These are phyloP conservation scores for Cheiracanthium punctorium DNA, from an alignment of 2,888 invertebrate genomes.

Conservation along the genomic window DNA sequence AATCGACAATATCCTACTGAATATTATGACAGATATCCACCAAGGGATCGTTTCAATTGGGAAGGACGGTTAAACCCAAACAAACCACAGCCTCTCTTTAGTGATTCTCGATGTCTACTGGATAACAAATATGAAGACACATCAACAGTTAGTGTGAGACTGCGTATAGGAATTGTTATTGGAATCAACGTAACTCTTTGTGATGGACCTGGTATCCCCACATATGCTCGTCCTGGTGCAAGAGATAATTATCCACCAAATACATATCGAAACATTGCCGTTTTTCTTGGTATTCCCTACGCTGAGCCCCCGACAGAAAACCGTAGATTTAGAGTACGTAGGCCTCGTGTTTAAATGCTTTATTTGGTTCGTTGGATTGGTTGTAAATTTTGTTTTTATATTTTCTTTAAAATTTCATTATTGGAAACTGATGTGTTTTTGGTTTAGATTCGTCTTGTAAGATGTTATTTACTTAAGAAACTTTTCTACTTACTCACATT, in stretches of 20 bases:
- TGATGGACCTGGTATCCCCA: slow-evolving; percentile 71
- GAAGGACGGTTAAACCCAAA: not conserved
- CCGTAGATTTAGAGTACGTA: slow-evolving; percentile 77
- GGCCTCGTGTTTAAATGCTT: not conserved
- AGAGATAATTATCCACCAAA: slow-evolving; percentile 32
- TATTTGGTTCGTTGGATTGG: too few relatives aligned
- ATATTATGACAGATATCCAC: slow-evolving; percentile 39
- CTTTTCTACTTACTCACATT: too few relatives aligned
- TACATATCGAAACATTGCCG: slow-evolving; percentile 74
- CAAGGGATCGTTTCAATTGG: slow-evolving; percentile 20
- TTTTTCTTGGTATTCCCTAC: slow-evolving; percentile 95
- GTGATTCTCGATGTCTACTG: slow-evolving; percentile 50
- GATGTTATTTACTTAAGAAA: too few relatives aligned
- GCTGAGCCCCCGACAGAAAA: slow-evolving; percentile 90
- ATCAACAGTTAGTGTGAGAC: slow-evolving; percentile 30
- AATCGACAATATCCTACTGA: slow-evolving; percentile 33
- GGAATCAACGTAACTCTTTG: slow-evolving; percentile 70
- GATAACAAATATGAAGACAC: slow-evolving; percentile 22
- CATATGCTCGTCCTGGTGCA: slow-evolving; percentile 55
- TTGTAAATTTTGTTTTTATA: too few relatives aligned
- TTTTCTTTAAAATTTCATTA: too few relatives aligned
- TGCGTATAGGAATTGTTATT: slow-evolving; percentile 36
- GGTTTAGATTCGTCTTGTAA: too few relatives aligned
- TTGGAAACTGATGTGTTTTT: too few relatives aligned
- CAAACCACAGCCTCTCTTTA: slow-evolving; percentile 16